Percentiles rank a stretch among this genome's conserved stretches.
Evolutionary conservation across 2,888 invertebrate genomes (phyloP).

Genomic region (Caenorhabditis zanzibari): DNA sequence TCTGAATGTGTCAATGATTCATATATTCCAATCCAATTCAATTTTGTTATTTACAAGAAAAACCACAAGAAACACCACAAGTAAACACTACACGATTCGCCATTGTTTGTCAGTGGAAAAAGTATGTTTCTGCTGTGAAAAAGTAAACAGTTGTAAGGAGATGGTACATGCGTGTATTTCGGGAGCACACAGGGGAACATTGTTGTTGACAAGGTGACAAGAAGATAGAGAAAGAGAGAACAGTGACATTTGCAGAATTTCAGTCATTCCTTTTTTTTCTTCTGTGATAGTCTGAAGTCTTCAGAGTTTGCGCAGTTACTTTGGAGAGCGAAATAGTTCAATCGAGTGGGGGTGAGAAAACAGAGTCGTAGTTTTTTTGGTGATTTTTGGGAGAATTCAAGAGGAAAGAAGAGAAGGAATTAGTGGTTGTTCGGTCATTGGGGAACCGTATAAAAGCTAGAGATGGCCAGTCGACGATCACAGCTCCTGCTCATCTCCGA

Average conservation of each 20-base stretch:
- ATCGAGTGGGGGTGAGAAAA: constrained; percentile 10
- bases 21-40: neutral
- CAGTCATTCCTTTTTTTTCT: constrained; percentile 1
- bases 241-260: constrained; percentile 26
- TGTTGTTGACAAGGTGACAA: constrained; percentile 45
- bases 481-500: constrained; percentile 28
- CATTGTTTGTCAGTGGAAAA: neutral
- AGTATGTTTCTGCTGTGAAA: constrained; percentile 52
- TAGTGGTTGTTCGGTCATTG: constrained; percentile 33
- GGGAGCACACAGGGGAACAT: constrained; percentile 36
- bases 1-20: neutral
- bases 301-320: constrained; percentile 54
- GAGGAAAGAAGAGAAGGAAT: neutral
- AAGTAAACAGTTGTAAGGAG: constrained; percentile 34
- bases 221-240: constrained; percentile 19
- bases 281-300: too few relatives aligned
- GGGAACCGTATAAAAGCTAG: constrained; percentile 46
- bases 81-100: constrained; percentile 49
- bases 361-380: constrained; percentile 9
- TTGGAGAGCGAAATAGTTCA: constrained; percentile 38
- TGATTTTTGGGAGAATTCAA: constrained; percentile 27
- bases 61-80: constrained; percentile 48
- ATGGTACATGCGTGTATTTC: constrained; percentile 43
- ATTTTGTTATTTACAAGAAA: neutral
- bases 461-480: neutral